Evolutionary conservation across 2,797 vertebrate genomes (phyloP), one percentile per base, ranked within the genome.

Genomic region (Odontamblyopus rebecca): DNA sequence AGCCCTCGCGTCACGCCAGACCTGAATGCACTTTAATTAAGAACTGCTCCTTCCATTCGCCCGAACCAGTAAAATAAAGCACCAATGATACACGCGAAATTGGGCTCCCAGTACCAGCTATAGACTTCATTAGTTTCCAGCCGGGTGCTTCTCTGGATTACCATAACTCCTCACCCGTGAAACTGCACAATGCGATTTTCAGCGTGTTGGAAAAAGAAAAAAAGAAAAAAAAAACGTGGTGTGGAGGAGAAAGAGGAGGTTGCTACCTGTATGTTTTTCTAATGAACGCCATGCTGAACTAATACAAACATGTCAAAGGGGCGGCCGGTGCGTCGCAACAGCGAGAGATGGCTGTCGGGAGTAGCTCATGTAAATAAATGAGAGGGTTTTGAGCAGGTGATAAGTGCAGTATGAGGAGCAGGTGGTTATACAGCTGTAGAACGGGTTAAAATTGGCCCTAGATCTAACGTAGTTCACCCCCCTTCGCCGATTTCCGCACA

Each of bases 131-230:
- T 94, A 91, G 95, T 97, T 96, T 95, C 95, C 93, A 94, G 95
- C 92, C 93, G 91, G 94, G 94, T 94, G 96, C 96, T 94, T 94
- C 91, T 91, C 94, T 88, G 93, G 95, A 97, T 97, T 96, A 95
- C 91, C 93, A 94, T 95, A 94, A 96, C 96, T 95, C 91, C 91
- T 95, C 93, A 94, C 93, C 92, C 93, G 90, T 95, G 93, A 96
- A 94, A 95, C 94, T 91, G 91, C 91, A 89, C 94, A 93, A 95
- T 96, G 94, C 91, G 94, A 93, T 95, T 95, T 95, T 89, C 84
- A 87, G 87, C 91, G 91, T 94, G 94, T 92, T 92, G 89, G 82
- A 86, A 91, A 85, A 86, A 81, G 69, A 57, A 78, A 30, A 18
- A 59, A 11, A 27, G n/a, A 69, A 30, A 61, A 8, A 72, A 61